Percentiles rank a stretch among this genome's conserved stretches.
These are phyloP conservation scores for Etheostoma spectabile DNA, from an alignment of 2,113 vertebrate genomes.

Conservation along the genomic window DNA sequence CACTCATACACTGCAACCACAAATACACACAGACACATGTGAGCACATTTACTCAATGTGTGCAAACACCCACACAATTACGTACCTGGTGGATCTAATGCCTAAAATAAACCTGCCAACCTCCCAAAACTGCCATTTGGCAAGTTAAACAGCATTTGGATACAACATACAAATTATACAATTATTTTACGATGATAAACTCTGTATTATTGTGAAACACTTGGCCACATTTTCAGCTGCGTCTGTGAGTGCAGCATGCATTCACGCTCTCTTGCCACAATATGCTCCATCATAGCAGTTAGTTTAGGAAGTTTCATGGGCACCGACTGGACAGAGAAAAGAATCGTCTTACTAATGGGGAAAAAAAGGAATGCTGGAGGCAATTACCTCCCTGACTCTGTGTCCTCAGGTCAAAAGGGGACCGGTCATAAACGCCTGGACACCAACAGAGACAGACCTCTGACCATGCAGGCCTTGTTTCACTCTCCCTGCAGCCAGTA, in stretches of 20 bases:
- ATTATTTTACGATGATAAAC: neutral
- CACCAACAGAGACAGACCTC: constrained; percentile 77
- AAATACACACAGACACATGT: constrained; percentile 19
- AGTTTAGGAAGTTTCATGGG: constrained; percentile 31
- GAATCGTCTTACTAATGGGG: constrained; percentile 55
- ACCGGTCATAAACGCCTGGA: constrained; percentile 71
- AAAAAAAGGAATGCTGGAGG: constrained; percentile 62
- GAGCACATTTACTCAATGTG: constrained; percentile 13
- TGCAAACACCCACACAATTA: constrained; percentile 10
- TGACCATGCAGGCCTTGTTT: constrained; percentile 72
- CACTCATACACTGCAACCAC: constrained; percentile 22
- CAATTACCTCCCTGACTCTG: constrained; percentile 62
- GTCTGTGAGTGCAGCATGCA: neutral
- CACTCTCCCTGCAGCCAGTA: constrained; percentile 62
- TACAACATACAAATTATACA: neutral
- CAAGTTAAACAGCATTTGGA: constrained; percentile 4
- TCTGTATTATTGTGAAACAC: neutral
- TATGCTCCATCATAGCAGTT: constrained; percentile 15
- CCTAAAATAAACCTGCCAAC: constrained; percentile 18
- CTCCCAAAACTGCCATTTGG: neutral
- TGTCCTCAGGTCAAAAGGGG: constrained; percentile 72
- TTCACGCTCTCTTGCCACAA: neutral
- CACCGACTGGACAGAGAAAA: constrained; percentile 39
- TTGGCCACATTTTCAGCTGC: neutral
- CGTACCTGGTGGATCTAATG: constrained; percentile 18